Evolutionary conservation across 2,113 vertebrate species (phyloP).

Genomic region (Spermophilus dauricus): DNA sequence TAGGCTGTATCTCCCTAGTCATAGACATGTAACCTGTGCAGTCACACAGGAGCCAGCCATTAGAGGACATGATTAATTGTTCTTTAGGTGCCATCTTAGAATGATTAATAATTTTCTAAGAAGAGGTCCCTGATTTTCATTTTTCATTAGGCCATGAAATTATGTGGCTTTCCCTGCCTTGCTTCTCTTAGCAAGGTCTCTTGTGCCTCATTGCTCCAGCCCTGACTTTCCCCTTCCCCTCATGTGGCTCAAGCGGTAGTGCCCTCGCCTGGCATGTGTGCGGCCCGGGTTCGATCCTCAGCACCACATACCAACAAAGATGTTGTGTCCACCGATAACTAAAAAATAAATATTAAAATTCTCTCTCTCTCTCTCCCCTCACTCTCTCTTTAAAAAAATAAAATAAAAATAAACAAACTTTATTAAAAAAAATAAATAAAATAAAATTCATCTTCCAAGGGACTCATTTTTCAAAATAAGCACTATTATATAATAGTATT

Average conservation of each 20-base stretch:
- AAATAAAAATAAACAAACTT: no score
- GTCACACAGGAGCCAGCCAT: accelerated
- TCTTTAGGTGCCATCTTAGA: not conserved
- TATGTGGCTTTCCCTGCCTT: not conserved
- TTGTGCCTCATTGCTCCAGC: not conserved
- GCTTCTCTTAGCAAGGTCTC: not conserved
- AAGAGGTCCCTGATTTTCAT: not conserved
- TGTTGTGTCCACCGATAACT: no score
- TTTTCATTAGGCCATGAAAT: not conserved
- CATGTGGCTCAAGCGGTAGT: no score
- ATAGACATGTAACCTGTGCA: not conserved
- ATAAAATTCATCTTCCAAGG: conserved; percentile 30
- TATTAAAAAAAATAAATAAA: no score
- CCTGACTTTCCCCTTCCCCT: not conserved
- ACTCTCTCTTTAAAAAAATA: no score
- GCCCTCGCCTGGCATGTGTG: no score
- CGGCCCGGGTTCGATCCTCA: no score
- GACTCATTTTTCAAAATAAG: conserved; percentile 1
- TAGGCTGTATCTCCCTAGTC: not conserved
- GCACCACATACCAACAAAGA: no score
- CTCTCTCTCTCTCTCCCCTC: no score
- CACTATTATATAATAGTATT: conserved; percentile 17
- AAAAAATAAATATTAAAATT: no score
- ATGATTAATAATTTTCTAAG: not conserved
- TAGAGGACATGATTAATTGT: no score